Evolutionary conservation across 1,140 invertebrate genomes (phyloP).

Genomic region (Lutraria rhynchaena): DNA sequence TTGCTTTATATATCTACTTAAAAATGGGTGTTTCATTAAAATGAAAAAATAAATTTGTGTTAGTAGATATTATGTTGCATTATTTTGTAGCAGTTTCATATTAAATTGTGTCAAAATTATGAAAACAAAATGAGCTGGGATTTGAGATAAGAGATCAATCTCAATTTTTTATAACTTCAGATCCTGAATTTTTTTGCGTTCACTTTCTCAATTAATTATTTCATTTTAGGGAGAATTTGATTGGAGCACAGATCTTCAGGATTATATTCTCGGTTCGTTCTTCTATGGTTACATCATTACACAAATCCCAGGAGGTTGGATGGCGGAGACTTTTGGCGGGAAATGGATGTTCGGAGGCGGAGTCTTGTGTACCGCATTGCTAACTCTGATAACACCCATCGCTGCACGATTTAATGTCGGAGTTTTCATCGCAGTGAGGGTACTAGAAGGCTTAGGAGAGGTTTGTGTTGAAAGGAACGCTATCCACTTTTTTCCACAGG

Average conservation of each 20-base stretch:
- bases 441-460: conserved; percentile 94
- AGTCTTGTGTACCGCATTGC: conserved; percentile 89
- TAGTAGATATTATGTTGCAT: no score
- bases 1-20: no score
- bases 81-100: no score
- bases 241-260: conserved; percentile 91
- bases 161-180: no score
- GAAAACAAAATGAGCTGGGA: no score
- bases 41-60: no score
- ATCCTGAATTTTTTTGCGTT: no score
- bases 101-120: no score
- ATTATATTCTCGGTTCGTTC: conserved; percentile 92
- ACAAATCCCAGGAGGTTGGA: conserved; percentile 86
- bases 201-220: no score
- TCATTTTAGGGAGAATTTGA: conserved; percentile 86
- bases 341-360: conserved; percentile 91
- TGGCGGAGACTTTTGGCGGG: conserved; percentile 90
- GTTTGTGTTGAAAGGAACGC: conserved; percentile 83
- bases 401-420: conserved; percentile 87
- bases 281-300: conserved; percentile 90
- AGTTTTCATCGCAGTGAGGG: conserved; percentile 88
- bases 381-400: conserved; percentile 91
- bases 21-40: no score
- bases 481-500: background rate
- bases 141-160: no score